Evolutionary conservation across 2,797 vertebrate species (phyloP).

Genomic region (Hyperoplus immaculatus): DNA sequence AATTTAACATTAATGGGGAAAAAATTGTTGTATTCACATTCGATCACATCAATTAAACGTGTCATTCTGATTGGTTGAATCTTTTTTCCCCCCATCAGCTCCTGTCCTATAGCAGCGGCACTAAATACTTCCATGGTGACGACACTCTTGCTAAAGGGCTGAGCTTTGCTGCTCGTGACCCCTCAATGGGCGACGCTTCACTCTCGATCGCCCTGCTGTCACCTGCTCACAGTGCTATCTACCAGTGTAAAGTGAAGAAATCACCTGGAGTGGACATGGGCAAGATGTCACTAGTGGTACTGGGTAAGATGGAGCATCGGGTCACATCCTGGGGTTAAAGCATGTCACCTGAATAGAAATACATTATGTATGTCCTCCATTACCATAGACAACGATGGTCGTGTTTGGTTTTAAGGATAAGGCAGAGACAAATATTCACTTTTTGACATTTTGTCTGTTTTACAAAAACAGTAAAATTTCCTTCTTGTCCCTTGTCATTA

Average conservation of each 20-base stretch:
- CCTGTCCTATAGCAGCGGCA: constrained; percentile 88
- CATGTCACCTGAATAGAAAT: constrained; percentile 10
- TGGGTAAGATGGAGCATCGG: constrained; percentile 82
- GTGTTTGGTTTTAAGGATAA: neutral
- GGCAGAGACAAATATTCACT: neutral
- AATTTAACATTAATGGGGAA: neutral
- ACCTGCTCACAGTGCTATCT: constrained; percentile 87
- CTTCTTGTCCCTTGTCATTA: neutral
- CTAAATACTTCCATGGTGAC: constrained; percentile 79
- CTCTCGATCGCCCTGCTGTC: constrained; percentile 87
- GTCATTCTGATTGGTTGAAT: neutral
- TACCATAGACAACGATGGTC: neutral
- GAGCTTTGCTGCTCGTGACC: constrained; percentile 86
- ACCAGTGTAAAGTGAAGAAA: constrained; percentile 94
- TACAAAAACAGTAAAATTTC: too few species aligned
- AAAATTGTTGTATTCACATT: neutral
- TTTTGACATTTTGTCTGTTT: neutral
- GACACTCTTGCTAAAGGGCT: constrained; percentile 80
- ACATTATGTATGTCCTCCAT: constrained; percentile 35
- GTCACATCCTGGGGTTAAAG: constrained; percentile 10
- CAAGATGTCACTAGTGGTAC: constrained; percentile 88
- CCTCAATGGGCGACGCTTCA: constrained; percentile 89
- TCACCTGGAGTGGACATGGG: constrained; percentile 88
- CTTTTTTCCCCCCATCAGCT: constrained; percentile 78
- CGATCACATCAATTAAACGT: neutral